Evolutionary conservation across 2,113 vertebrate species (phyloP).

Genomic region (Tympanuchus pallidicinctus): DNA sequence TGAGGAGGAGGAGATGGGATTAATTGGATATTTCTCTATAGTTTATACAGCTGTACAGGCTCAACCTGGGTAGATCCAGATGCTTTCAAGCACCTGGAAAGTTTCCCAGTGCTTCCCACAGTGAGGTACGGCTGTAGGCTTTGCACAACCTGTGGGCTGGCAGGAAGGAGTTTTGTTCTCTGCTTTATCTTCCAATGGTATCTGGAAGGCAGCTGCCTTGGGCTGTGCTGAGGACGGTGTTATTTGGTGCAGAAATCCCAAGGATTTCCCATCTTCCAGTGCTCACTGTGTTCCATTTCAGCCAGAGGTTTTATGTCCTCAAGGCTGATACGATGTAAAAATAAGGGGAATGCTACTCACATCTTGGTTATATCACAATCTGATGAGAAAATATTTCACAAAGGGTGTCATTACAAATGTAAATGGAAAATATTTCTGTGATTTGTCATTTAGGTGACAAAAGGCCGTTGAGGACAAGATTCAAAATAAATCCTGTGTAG

Average conservation of each 20-base stretch:
- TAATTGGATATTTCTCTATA: background rate
- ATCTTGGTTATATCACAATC: background rate
- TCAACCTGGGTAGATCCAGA: background rate
- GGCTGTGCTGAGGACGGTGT: background rate
- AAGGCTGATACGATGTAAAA: background rate
- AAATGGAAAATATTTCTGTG: background rate
- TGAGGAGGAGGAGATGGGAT: background rate
- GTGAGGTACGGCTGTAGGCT: background rate
- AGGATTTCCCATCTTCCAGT: background rate
- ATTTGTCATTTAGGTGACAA: background rate
- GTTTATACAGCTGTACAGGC: background rate
- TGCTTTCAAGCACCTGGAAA: background rate
- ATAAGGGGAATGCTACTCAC: background rate
- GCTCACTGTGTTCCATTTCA: background rate
- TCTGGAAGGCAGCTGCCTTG: background rate
- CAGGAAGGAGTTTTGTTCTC: background rate
- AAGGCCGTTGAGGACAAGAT: background rate
- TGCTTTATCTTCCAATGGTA: rapidly evolving
- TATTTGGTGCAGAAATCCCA: background rate
- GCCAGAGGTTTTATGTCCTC: background rate
- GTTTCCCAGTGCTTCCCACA: background rate
- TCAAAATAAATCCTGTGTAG: background rate
- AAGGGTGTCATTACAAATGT: background rate
- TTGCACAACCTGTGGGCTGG: background rate
- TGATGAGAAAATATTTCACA: background rate